Conservation (phyloP, 2,888 invertebrate species). For the Synergus umbraculus region DNA sequence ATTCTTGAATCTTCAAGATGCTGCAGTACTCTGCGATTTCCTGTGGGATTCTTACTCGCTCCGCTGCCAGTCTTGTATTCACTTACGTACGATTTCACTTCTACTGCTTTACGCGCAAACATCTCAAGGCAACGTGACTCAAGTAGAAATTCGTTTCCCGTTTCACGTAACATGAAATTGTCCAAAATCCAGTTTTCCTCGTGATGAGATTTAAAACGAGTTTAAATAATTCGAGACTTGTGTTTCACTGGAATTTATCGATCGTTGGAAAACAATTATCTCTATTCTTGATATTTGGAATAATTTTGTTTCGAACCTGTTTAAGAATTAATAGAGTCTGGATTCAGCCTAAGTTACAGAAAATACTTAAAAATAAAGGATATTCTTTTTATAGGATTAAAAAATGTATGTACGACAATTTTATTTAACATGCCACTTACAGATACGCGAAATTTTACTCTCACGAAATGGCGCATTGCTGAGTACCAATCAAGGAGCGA, state of each 20-base stretch:
- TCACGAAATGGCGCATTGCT: no score
- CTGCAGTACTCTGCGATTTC: constrained; percentile 58
- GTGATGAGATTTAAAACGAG: constrained; percentile 24
- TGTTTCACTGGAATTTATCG: neutral
- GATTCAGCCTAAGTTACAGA: no score
- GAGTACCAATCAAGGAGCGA: neutral
- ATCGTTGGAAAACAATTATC: no score
- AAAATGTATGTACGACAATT: no score
- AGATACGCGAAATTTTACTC: no score
- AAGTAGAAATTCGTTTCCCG: constrained; percentile 31
- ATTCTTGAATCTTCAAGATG: constrained; percentile 55
- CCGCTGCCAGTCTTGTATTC: constrained; percentile 31
- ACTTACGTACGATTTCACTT: constrained; percentile 30
- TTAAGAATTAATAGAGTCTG: no score
- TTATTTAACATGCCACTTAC: no score
- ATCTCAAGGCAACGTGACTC: constrained; percentile 36
- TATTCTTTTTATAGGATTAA: no score
- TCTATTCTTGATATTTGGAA: no score
- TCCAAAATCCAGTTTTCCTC: neutral
- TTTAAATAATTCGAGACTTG: constrained; percentile 17
- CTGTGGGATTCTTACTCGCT: constrained; percentile 57
- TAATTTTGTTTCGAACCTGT: no score
- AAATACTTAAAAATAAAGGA: no score
- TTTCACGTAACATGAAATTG: constrained; percentile 8
- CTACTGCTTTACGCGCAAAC: constrained; percentile 10